A percentile compares a stretch with the other conserved stretches of the same genome.
Conservation (phyloP, 2,797 vertebrate genomes). For the Xenentodon cancila region DNA sequence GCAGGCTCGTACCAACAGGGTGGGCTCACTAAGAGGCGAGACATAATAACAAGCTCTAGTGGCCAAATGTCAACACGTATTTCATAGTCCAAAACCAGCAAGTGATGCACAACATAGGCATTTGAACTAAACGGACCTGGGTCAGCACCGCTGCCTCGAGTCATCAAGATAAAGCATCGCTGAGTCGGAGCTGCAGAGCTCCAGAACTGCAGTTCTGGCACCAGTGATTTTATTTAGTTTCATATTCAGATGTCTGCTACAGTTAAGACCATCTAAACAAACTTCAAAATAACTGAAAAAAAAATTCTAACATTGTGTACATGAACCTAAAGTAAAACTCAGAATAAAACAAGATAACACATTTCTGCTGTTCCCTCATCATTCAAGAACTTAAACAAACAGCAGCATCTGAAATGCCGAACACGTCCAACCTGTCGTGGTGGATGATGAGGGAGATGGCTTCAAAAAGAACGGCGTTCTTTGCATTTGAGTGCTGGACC, state of each 20-base stretch:
- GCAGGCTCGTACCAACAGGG: slow-evolving; percentile 89
- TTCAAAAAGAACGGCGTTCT: slow-evolving; percentile 96
- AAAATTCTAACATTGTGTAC: too few species aligned
- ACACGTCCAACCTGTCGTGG: slow-evolving; percentile 89
- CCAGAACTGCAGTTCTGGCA: too few species aligned
- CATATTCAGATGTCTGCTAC: too few species aligned
- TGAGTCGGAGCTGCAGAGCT: too few species aligned
- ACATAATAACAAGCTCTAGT: neutral
- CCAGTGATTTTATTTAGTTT: too few species aligned
- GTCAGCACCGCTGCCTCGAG: neutral
- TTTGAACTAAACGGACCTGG: neutral
- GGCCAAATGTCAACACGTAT: neutral
- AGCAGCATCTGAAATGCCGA: neutral
- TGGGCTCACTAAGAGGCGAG: slow-evolving; percentile 84
- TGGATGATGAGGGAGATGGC: slow-evolving; percentile 96
- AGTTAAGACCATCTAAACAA: too few species aligned
- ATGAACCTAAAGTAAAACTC: too few species aligned
- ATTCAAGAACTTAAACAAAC: neutral
- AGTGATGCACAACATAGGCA: neutral
- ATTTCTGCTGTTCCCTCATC: too few species aligned
- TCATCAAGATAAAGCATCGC: neutral
- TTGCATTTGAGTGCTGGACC: slow-evolving; percentile 97
- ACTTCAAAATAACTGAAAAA: too few species aligned
- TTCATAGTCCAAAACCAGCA: neutral
- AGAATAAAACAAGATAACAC: too few species aligned